phyloP scores from a whole-genome alignment of 2,888 invertebrate genomes.

The Sceliomorpha sp. region DNA sequence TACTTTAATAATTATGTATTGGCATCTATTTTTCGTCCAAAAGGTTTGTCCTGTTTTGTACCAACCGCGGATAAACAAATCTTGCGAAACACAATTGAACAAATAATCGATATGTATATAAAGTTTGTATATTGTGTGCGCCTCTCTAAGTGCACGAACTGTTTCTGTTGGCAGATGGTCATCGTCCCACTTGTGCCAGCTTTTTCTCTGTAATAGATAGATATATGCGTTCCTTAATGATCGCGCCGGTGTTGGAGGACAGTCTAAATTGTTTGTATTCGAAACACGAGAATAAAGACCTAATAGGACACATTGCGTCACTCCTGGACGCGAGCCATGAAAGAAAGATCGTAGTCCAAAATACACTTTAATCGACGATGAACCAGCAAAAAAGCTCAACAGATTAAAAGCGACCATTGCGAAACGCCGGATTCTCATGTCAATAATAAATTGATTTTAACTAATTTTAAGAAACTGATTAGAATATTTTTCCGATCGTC shows the following conservation, averaged over 20 bases:
- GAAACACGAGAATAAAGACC: conserved; percentile 39
- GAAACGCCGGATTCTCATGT: conserved; percentile 12
- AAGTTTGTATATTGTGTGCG: too few species aligned
- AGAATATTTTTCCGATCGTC: too few species aligned
- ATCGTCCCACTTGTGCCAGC: conserved; percentile 38
- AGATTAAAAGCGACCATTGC: conserved; percentile 26
- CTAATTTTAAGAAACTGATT: too few species aligned
- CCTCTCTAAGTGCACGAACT: too few species aligned
- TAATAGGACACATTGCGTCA: conserved; percentile 61
- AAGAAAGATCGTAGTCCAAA: conserved; percentile 23
- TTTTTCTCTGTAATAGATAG: conserved; percentile 24
- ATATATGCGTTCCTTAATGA: background rate
- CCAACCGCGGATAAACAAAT: too few species aligned
- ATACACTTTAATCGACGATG: conserved; percentile 18
- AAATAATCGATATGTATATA: too few species aligned
- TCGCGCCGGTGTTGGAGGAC: conserved; percentile 7
- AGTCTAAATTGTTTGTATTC: conserved; percentile 15
- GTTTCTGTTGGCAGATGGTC: conserved; percentile 49
- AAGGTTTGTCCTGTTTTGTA: too few species aligned
- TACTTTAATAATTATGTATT: too few species aligned
- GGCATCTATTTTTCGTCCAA: too few species aligned
- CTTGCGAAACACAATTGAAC: too few species aligned
- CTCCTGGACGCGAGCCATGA: conserved; percentile 47
- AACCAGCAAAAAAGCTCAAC: conserved; percentile 13
- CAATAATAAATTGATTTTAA: conserved; percentile 4